phyloP scores from a whole-genome alignment of 2,888 invertebrate species.

The Xylophagus ater region DNA sequence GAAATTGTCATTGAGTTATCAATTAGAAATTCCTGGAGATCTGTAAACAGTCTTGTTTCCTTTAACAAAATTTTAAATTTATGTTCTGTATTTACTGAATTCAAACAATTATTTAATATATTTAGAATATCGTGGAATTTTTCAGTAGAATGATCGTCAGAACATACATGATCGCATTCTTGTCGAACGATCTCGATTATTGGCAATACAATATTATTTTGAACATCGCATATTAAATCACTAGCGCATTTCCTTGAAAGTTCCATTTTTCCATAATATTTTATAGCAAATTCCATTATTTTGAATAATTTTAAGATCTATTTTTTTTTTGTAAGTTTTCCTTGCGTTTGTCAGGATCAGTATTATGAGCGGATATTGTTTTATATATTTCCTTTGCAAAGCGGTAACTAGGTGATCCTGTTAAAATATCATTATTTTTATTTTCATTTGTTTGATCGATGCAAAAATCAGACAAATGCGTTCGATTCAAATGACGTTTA shows the following conservation, averaged over 20 bases:
- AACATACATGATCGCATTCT: background rate
- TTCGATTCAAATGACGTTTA: background rate
- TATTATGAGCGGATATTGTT: no score
- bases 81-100: constrained; percentile 6
- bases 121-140: background rate
- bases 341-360: no score
- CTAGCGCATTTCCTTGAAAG: constrained; percentile 1
- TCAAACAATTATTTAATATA: background rate
- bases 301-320: background rate
- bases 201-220: background rate
- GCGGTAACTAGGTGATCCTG: no score
- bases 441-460: no score
- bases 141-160: background rate
- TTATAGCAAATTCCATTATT: constrained; percentile 2
- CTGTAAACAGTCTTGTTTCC: background rate
- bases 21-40: constrained; percentile 7
- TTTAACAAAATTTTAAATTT: constrained; percentile 5
- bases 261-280: constrained; percentile 6
- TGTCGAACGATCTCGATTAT: constrained; percentile 1
- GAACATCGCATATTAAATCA: constrained; percentile 6
- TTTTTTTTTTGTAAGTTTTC: background rate
- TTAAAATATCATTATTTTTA: no score
- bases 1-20: constrained; percentile 3
- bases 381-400: no score
- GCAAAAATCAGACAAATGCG: background rate